Evolutionary conservation across 2,888 invertebrate species (phyloP), one percentile per base, ranked within the genome.

Genomic region (Sarcophaga variegata): DNA sequence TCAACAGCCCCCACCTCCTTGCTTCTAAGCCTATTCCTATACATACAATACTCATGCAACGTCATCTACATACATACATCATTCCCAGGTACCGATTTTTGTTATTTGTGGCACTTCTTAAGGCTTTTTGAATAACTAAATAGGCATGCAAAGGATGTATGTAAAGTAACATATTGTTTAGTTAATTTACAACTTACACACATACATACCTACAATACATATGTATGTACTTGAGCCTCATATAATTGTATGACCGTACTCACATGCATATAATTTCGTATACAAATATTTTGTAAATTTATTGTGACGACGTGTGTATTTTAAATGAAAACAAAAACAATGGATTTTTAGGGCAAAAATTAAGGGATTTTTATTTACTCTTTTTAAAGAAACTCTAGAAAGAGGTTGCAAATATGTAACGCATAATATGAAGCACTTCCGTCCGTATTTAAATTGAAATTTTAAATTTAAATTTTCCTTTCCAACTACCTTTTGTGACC

Each of bases 121-220:
- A 84, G 80, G 84, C 79, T 84, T 84, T 84, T 84, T 84, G 79
- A 84, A 84, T 84, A 84, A 64, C 80, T 84, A 84, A 84, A 80
- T 60, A 84, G 75, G 84, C 84, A 70, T 84, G 64, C 70, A 76
- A 70, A 84, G 47, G 70, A 62, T 47, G 47, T 79, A 49, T 49
- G 71, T 80, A 62, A 76, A 77, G 81, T 83, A 78, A 78, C 72
- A 83, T 64, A 83, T 83, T 83, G 78, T 83, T 83, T 67, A 72
- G 78, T 78, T 78, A 83, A 78, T 78, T 74, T 78, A 72, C 60
- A 72, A 78, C 69, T 78, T 83, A 62, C 54, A 63, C 72, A 83
- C 27, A 27, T 1, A 54, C 6, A 25, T 17, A 14, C 27, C 20
- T 71, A 27, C 10, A 71, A 17, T 2, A 37, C 10, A 37, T 10